Percentiles rank a stretch among this genome's conserved stretches.
Evolutionary conservation across 2,797 vertebrate species (phyloP).

Genomic region (Propithecus perrieri): DNA sequence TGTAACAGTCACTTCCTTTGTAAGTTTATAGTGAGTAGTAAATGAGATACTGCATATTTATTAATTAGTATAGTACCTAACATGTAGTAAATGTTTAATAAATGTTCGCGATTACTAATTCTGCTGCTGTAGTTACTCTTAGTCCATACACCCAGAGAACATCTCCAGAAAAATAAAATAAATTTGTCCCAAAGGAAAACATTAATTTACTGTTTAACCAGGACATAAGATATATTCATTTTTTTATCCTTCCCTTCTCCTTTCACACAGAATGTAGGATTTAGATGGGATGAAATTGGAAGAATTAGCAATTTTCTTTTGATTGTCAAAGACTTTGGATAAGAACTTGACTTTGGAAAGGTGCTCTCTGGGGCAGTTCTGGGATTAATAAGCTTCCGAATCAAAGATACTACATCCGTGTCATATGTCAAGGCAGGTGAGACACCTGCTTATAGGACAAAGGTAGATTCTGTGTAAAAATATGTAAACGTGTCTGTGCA

Average conservation of each 20-base stretch:
- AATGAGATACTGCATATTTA: neutral
- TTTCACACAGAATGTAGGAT: neutral
- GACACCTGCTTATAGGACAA: neutral
- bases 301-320: slow-evolving; percentile 12
- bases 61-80: neutral
- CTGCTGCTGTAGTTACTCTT: neutral
- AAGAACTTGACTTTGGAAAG: slow-evolving; percentile 18
- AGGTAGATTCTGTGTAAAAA: neutral
- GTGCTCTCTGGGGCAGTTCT: neutral
- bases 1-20: neutral
- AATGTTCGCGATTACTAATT: neutral
- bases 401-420: neutral
- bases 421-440: neutral
- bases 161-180: neutral
- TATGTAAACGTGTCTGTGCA: neutral
- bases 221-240: neutral
- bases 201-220: neutral
- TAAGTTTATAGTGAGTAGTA: neutral
- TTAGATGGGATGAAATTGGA: neutral
- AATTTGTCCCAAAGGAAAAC: neutral
- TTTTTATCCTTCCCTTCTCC: neutral
- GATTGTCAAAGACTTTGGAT: neutral
- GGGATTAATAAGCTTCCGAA: neutral
- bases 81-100: neutral
- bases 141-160: neutral